Conservation (phyloP, 2,888 invertebrate species). For the Cheilosia grossa region DNA sequence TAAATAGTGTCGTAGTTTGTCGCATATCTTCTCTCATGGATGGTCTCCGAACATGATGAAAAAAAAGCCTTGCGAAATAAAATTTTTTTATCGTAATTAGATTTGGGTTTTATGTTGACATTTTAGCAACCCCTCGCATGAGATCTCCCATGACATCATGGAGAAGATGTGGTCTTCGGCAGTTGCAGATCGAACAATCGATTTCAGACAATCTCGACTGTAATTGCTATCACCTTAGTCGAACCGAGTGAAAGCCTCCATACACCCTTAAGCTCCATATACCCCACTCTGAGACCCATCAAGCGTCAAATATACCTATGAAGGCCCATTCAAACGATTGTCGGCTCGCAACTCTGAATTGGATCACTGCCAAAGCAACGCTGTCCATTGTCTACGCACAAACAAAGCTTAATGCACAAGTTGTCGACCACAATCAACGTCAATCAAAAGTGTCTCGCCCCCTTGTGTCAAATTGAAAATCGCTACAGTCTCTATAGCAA, state of each 20-base stretch:
- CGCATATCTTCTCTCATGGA: too few relatives aligned
- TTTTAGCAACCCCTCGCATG: too few relatives aligned
- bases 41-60: too few relatives aligned
- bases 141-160: too few relatives aligned
- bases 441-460: constrained; percentile 69
- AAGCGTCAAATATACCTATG: constrained; percentile 38
- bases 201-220: not conserved
- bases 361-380: constrained; percentile 43
- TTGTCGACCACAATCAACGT: constrained; percentile 74
- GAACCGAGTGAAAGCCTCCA: constrained; percentile 15
- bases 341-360: constrained; percentile 43
- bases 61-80: too few relatives aligned
- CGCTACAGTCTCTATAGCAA: constrained; percentile 32
- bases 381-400: constrained; percentile 57
- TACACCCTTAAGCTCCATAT: constrained; percentile 22
- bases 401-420: constrained; percentile 57
- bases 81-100: too few relatives aligned
- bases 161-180: too few relatives aligned
- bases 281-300: constrained; percentile 40
- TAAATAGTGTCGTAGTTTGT: too few relatives aligned
- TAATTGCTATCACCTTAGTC: not conserved
- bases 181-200: too few relatives aligned
- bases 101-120: too few relatives aligned
- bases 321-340: constrained; percentile 49
- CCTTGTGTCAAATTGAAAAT: constrained; percentile 71